A percentile compares a stretch with the other conserved stretches of the same genome.
Evolutionary conservation across 1,140 invertebrate species (phyloP).

Genomic region (Helicoverpa armigera): DNA sequence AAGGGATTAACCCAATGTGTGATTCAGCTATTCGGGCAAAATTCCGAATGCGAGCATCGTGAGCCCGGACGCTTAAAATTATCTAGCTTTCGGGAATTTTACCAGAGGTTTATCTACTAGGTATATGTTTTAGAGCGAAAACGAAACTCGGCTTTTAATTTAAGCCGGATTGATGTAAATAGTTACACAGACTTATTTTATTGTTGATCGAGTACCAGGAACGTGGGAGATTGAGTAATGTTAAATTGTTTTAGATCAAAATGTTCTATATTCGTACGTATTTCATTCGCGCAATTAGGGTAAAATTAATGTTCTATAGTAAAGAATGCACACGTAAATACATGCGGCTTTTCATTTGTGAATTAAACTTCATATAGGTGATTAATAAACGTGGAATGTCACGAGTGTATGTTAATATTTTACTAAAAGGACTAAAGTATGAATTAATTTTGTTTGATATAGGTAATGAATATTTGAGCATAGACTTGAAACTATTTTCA

Average conservation of each 20-base stretch:
- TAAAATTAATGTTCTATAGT: slow-evolving; percentile 11
- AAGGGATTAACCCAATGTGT: slow-evolving; percentile 50
- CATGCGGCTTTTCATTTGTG: not conserved
- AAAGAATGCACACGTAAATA: slow-evolving; percentile 10
- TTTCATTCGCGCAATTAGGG: not conserved
- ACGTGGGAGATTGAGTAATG: not conserved
- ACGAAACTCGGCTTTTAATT: not conserved
- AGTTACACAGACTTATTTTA: slow-evolving; percentile 1
- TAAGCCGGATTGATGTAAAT: slow-evolving; percentile 33
- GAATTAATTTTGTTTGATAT: too few relatives aligned
- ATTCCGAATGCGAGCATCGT: slow-evolving; percentile 48
- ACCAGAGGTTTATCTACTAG: slow-evolving; percentile 16
- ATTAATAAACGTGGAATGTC: not conserved
- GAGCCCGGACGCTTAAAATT: slow-evolving; percentile 48
- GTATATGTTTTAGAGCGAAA: slow-evolving; percentile 19
- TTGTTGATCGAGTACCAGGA: slow-evolving; percentile 7
- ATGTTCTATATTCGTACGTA: not conserved
- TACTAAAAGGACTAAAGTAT: too few relatives aligned
- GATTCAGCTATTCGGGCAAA: slow-evolving; percentile 50
- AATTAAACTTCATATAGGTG: not conserved
- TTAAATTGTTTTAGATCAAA: slow-evolving; percentile 7
- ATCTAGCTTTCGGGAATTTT: slow-evolving; percentile 50
- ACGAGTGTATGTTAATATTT: too few relatives aligned
- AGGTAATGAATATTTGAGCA: too few relatives aligned
- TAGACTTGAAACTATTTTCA: too few relatives aligned